Conservation (phyloP, 2,797 vertebrate genomes). For the Paramormyrops hopkinsi region DNA sequence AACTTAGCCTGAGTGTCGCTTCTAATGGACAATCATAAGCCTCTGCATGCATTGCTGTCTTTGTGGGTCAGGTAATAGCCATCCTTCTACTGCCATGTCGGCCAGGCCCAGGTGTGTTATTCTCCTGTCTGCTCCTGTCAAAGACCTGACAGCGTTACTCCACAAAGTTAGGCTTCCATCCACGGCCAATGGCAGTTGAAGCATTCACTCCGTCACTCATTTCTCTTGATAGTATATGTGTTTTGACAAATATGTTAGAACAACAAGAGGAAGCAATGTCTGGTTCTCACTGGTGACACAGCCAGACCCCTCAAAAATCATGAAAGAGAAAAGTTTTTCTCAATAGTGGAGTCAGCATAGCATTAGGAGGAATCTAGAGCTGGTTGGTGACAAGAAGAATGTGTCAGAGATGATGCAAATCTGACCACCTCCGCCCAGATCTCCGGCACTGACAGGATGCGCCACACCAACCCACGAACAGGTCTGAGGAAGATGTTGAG, state of each 20-base stretch:
- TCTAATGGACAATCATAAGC: not conserved
- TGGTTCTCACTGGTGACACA: not conserved
- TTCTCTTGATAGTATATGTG: not conserved
- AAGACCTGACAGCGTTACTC: not conserved
- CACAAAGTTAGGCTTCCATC: not conserved
- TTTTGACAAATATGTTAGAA: not conserved
- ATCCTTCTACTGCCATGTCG: not conserved
- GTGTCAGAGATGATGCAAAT: not conserved
- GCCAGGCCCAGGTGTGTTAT: not conserved
- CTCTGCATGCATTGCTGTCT: not conserved
- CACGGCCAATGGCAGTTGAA: not conserved
- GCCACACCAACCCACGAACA: not conserved
- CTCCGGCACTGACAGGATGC: not conserved
- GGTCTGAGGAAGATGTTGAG: not conserved
- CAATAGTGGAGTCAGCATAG: not conserved
- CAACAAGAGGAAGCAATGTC: not conserved
- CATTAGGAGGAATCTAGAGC: not conserved
- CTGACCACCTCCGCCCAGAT: not conserved
- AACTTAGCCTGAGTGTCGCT: not conserved
- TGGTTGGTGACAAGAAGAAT: not conserved
- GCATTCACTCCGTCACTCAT: not conserved
- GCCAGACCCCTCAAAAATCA: not conserved
- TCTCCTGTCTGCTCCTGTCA: not conserved
- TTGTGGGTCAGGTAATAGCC: not conserved
- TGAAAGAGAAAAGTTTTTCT: not conserved